Base-by-base conservation (phyloP, 2,113 vertebrate species). In the Lophochroa leadbeateri region DNA sequence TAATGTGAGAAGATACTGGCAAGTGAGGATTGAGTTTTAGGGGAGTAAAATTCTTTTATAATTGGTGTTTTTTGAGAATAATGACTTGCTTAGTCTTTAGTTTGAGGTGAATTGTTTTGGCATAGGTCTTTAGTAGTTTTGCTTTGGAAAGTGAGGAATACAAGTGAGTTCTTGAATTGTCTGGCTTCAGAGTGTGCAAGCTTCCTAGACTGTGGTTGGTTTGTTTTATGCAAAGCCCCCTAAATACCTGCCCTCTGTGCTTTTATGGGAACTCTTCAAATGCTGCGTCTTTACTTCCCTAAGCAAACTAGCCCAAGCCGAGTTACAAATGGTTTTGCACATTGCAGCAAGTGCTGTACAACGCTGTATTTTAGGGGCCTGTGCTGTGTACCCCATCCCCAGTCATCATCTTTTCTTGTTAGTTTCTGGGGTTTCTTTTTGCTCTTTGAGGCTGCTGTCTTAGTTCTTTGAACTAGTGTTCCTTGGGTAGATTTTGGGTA, bases 1-100 rank as follows among this genome's bases (percentile, higher is more conserved):
- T 28, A 1, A 13, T 24, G 17, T 0, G 0, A 68, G 27, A 49
- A 53, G 28, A 25, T 57, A 17, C 74, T 7, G 2, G 16, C 64
- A 79, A 13, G 21, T 49, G 35, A 74, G 50, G 52, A 88, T 35
- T 60, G 52, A 82, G 18, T 75, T 88, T 37, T 47, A 60, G 63
- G 31, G 10, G 10, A 41, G 13, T 4, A 68, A 18, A 65, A 75
- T 15, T 61, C 27, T 71, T 83, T 41, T 41, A 5, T 31, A 31
- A 14, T 33, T 25, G 19, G 15, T 20, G 5, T 1, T 3, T 46
- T 75, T 57, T 84, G 43, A 29, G 21, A 49, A 11, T 44, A 53
- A 16, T 52, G 67, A 10, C 27, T 85, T 87, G 18, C 17, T 13
- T 16, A 50, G 55, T 29, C 17, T 75, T 63, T 25, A 60, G 50